Evolutionary conservation across 2,113 vertebrate species (phyloP), one percentile per base, ranked within the genome.

Genomic region (Gobio gobio): DNA sequence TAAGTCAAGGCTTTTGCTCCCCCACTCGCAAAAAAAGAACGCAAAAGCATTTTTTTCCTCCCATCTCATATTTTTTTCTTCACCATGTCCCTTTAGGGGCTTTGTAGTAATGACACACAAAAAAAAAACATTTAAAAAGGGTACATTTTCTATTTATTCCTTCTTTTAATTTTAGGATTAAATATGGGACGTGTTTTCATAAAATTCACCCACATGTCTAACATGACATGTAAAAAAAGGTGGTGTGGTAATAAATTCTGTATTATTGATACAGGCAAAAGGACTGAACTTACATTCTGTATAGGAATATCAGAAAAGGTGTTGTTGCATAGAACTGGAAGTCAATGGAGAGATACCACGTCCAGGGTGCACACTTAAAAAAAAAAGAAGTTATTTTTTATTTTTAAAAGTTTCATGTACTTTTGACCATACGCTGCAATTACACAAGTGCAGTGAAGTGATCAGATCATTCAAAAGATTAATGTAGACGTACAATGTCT

Each of bases 301-400:
- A 94, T 43, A 96, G 72, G 82, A 94, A 94, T 83, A 97, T 64
- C 61, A 97, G 61, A 61, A 93, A 45, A 1, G 96, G 96, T 0
- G 95, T 95, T 40, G 90, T 91, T 72, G 92, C 89, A 20, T 96
- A 96, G 89, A 96, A 96, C 89, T 97, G 96, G 89, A 97, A 96
- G 91, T 97, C 97, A 18, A 91, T 88, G 84, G 96, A 96, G 20
- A 97, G 94, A 87, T 97, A 97, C 96, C 97, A 97, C 0, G 96
- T 94, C 96, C 96, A 97, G 22, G 95, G 95, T 7, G 91, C 94
- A 88, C 96, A 97, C 96, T 96, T 91, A 24, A 88, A 91, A 90
- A 59, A 90, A 78, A 9, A 18, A 14, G 70, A 12, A 86, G 2
- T 43, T 14, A 24, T n/a, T n/a, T n/a, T 33, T 10, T 18, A 29